Conservation (phyloP, 2,888 invertebrate genomes). For the Sminthurides aquaticus region DNA sequence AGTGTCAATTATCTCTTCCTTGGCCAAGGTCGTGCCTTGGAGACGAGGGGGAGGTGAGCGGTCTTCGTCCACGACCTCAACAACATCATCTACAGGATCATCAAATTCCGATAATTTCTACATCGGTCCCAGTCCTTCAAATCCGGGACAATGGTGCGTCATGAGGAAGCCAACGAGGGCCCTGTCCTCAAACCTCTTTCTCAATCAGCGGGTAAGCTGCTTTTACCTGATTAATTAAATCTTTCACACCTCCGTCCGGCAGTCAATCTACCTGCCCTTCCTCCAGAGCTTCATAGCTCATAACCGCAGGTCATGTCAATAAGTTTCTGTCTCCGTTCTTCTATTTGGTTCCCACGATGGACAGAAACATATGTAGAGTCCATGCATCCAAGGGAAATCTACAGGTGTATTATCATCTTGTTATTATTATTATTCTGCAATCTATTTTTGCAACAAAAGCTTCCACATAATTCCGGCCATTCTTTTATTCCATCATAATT, state of each 20-base stretch:
- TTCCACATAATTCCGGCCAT: too few species aligned
- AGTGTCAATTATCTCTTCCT: slow-evolving; percentile 42
- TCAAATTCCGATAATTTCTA: slow-evolving; percentile 23
- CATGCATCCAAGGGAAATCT: not conserved
- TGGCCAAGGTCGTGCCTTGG: slow-evolving; percentile 43
- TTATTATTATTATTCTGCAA: too few species aligned
- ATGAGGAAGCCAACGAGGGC: slow-evolving; percentile 38
- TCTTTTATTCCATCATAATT: too few species aligned
- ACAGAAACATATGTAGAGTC: not conserved
- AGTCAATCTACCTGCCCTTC: not conserved
- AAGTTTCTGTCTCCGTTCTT: too few species aligned
- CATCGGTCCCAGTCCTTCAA: slow-evolving; percentile 36
- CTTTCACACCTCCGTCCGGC: not conserved
- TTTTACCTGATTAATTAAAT: not conserved
- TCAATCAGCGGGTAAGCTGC: slow-evolving; percentile 42
- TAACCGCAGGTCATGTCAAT: not conserved
- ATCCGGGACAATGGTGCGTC: slow-evolving; percentile 43
- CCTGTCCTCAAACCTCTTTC: slow-evolving; percentile 39
- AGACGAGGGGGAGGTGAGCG: slow-evolving; percentile 31
- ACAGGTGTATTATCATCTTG: not conserved
- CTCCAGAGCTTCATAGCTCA: too few species aligned
- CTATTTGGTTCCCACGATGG: too few species aligned
- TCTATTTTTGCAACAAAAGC: too few species aligned
- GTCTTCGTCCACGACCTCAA: slow-evolving; percentile 14
- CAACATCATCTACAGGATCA: slow-evolving; percentile 9